A percentile compares a stretch with the other conserved stretches of the same genome.
Conservation (phyloP, 2,888 invertebrate genomes). For the Timema podura region DNA sequence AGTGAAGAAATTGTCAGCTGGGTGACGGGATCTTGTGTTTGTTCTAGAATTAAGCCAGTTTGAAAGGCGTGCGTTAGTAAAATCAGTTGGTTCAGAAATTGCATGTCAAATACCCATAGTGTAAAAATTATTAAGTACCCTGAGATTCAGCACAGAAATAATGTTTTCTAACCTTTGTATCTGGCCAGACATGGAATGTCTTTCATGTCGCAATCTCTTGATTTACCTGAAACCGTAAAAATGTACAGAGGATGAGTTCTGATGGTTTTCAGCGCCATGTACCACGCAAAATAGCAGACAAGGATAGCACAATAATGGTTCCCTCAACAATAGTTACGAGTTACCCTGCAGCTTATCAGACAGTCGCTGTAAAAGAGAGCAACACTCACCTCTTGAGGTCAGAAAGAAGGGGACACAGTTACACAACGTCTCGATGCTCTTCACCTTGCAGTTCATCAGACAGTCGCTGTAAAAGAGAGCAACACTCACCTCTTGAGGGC, state of each 20-base stretch:
- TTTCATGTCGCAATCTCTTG: constrained; percentile 46
- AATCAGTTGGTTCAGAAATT: no score
- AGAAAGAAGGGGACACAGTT: constrained; percentile 57
- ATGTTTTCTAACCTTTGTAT: constrained; percentile 21
- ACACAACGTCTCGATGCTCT: constrained; percentile 52
- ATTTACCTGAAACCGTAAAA: constrained; percentile 5
- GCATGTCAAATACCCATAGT: no score
- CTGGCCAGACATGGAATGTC: constrained; percentile 42
- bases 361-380: constrained; percentile 43
- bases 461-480: constrained; percentile 43
- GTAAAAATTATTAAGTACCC: no score
- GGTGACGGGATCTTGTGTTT: no score
- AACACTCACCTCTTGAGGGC: constrained; percentile 43
- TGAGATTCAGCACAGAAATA: no score
- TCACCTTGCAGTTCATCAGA: constrained; percentile 54
- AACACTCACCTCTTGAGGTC: constrained; percentile 43
- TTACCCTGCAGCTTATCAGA: constrained; percentile 53
- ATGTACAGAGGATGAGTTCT: neutral
- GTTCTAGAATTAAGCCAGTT: no score
- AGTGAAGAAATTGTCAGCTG: no score
- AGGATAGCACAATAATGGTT: no score
- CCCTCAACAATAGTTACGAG: constrained; percentile 43
- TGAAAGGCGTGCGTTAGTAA: no score
- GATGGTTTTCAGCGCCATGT: no score
- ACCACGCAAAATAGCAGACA: neutral